Evolutionary conservation across 2,888 invertebrate genomes (phyloP).

Genomic region (Clostera curtula): DNA sequence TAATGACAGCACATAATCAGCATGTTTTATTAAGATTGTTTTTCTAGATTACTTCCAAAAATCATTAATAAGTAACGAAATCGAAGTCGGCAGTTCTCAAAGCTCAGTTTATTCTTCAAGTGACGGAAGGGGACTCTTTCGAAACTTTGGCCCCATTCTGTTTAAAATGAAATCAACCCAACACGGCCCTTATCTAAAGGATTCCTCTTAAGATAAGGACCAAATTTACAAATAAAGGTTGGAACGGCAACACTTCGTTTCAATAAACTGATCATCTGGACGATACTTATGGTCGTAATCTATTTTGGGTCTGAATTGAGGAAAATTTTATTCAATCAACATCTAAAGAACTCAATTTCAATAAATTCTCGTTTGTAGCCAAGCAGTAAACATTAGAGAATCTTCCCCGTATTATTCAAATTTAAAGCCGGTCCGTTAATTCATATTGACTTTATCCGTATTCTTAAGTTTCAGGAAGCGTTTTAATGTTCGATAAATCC

Average conservation of each 20-base stretch:
- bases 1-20: too few relatives aligned
- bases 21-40: too few relatives aligned
- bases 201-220: conserved; percentile 23
- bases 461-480: too few relatives aligned
- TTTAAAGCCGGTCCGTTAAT: background rate
- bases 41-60: too few relatives aligned
- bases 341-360: conserved; percentile 18
- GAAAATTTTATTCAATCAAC: conserved; percentile 22
- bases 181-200: too few relatives aligned
- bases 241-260: conserved; percentile 26
- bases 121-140: conserved; percentile 25
- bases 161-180: conserved; percentile 38
- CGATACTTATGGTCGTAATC: conserved; percentile 24
- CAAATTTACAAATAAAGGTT: conserved; percentile 31
- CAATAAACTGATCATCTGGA: conserved; percentile 27
- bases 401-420: conserved; percentile 6
- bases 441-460: background rate
- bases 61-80: too few relatives aligned
- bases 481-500: too few relatives aligned
- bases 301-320: conserved; percentile 20
- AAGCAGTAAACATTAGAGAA: conserved; percentile 14
- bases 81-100: conserved; percentile 36
- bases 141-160: conserved; percentile 30
- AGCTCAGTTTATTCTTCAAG: conserved; percentile 43
- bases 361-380: conserved; percentile 17